Percentiles rank a stretch among this genome's conserved stretches.
phyloP scores from a whole-genome alignment of 2,888 invertebrate genomes.

The Lasioglossum figueresi region DNA sequence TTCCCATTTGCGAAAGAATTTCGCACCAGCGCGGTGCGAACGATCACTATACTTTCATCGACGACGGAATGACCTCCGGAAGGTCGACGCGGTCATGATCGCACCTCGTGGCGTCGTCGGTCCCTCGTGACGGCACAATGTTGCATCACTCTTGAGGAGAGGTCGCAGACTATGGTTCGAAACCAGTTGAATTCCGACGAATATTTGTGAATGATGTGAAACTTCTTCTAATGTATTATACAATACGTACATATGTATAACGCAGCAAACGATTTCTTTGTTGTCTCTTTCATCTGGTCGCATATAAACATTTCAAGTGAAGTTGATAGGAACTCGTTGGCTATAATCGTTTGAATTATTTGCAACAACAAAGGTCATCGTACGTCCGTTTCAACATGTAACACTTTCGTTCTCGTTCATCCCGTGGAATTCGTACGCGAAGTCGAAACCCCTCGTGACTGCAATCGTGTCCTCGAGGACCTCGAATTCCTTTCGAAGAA shows the following conservation, averaged over 20 bases:
- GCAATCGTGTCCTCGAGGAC: conserved; percentile 5
- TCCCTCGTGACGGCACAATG: background rate
- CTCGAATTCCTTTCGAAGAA: conserved; percentile 21
- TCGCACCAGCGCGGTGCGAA: background rate
- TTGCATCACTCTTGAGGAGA: no score
- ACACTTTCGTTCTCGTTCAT: conserved; percentile 59
- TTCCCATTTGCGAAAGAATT: conserved; percentile 2
- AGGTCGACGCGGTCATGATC: background rate
- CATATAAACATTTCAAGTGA: no score
- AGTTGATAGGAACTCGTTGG: background rate
- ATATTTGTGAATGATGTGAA: background rate
- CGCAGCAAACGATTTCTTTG: background rate
- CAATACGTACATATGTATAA: background rate
- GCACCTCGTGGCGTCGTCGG: background rate
- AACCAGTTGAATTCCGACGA: background rate
- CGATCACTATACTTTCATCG: background rate
- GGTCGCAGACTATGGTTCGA: background rate
- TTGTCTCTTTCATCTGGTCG: no score
- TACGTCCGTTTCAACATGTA: conserved; percentile 29
- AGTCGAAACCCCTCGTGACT: conserved; percentile 22
- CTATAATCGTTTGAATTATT: background rate
- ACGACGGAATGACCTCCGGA: background rate
- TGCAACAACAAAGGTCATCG: conserved; percentile 24
- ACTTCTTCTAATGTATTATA: background rate
- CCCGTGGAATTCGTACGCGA: conserved; percentile 39